Base-by-base conservation (phyloP, 2,113 vertebrate genomes). In the Benitochromis conjunctus region DNA sequence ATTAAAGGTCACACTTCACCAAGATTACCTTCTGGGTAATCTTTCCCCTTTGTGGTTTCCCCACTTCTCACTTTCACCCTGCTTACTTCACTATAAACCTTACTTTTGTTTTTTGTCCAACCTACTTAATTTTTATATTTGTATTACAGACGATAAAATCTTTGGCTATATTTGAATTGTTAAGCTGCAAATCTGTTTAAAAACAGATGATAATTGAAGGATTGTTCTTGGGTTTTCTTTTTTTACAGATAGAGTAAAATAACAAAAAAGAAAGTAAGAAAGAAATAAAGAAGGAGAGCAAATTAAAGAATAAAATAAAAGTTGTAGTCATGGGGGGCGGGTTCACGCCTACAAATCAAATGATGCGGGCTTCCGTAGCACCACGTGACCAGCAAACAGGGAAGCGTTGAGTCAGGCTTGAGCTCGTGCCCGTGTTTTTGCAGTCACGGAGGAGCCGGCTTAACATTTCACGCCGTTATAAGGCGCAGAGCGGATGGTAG, bases 321-420 rank as follows among this genome's bases (percentile, higher is more conserved):
- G 26, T 16, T 31, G 46, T 7, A 11, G 43, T 51, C 24, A 7
- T 2, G 46, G 31, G 26, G 46, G 26, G 46, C 21, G 1, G 24
- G 26, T 31, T 18, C 6, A 5, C 6, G 71, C 46, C 43, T 76
- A 31, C 26, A 79, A 29, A 80, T 94, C 91, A 94, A 85, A 87
- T 95, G 95, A 93, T 41, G 82, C 54, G 79, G 48, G 71, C 91
- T 95, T 95, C 92, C 92, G 94, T 82, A 74, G 77, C 12, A 9
- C 4, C 95, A 94, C 88, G 12, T 95, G 94, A 94, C 88, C 80
- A 5, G 38, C 21, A 79, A 83, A 84, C 41, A 7, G 6, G 88
- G 83, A 87, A 85, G 76, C 77, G 54, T 29, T 89, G 54, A 2
- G 8, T 74, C 9, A 14, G 26, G 55, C 55, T 81, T 31, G 79